Percentiles rank a stretch among this genome's conserved stretches.
Evolutionary conservation across 64 coral and sea anemone genomes (phyloP).

Genomic region (Montipora efflorescens): DNA sequence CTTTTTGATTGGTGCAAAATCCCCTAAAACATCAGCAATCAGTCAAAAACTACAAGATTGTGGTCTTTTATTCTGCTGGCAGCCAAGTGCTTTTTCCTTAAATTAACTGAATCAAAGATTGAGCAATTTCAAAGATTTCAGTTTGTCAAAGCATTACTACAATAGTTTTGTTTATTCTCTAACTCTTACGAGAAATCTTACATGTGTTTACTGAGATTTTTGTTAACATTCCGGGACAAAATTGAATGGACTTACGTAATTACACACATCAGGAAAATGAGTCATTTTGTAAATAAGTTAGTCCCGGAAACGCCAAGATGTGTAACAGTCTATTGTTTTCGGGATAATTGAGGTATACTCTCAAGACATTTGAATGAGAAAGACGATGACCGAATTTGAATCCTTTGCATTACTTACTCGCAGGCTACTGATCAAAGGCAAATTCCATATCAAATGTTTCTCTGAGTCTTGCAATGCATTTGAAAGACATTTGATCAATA

Average conservation of each 20-base stretch:
- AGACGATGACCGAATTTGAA: neutral
- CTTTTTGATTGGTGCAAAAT: constrained; percentile 58
- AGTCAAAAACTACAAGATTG: constrained; percentile 40
- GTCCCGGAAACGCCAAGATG: constrained; percentile 59
- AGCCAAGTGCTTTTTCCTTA: neutral
- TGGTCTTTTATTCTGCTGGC: constrained; percentile 36
- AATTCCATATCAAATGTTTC: constrained; percentile 1
- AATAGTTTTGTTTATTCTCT: neutral
- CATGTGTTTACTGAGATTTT: constrained; percentile 37
- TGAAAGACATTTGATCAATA: constrained; percentile 78
- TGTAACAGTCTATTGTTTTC: constrained; percentile 31
- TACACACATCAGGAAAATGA: constrained; percentile 51
- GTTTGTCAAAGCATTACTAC: neutral
- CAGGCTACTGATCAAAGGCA: neutral
- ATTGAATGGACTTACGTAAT: constrained; percentile 58
- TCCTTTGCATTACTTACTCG: neutral
- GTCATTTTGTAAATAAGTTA: constrained; percentile 53
- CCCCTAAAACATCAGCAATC: constrained; percentile 56
- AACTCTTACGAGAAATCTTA: neutral
- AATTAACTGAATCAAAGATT: neutral
- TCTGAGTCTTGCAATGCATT: neutral
- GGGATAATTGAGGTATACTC: constrained; percentile 1
- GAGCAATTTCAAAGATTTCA: constrained; percentile 20
- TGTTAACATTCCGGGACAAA: constrained; percentile 48
- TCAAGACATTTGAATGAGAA: constrained; percentile 14